phyloP scores from a whole-genome alignment of 2,113 vertebrate species.

The Percopsis transmontana region DNA sequence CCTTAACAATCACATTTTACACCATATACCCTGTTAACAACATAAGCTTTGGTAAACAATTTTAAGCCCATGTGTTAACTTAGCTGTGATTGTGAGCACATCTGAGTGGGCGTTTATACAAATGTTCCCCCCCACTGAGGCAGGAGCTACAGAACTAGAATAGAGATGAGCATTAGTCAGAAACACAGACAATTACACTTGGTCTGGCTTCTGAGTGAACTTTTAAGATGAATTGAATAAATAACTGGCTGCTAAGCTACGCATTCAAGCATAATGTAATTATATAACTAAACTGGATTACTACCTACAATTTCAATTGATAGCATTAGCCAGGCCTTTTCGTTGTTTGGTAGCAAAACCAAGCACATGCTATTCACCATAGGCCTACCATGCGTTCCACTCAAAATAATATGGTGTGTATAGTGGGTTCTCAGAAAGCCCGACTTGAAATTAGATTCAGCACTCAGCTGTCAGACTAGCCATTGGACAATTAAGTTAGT shows the following conservation, averaged over 20 bases:
- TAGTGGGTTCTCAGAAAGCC: neutral
- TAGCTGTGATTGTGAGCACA: neutral
- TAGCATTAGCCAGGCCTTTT: neutral
- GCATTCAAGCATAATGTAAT: neutral
- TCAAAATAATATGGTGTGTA: neutral
- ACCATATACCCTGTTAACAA: neutral
- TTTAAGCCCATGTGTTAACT: constrained; percentile 16
- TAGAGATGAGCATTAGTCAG: no score
- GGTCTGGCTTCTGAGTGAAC: no score
- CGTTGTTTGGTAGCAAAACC: neutral
- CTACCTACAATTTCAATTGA: neutral
- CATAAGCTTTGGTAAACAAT: neutral
- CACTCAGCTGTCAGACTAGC: constrained; percentile 27
- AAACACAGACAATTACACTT: no score
- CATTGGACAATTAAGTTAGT: constrained; percentile 46
- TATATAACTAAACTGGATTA: neutral
- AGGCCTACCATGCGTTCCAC: neutral
- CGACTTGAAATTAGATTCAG: constrained; percentile 26
- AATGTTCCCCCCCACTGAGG: neutral
- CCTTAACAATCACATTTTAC: neutral
- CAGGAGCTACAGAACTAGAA: neutral
- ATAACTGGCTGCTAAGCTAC: no score
- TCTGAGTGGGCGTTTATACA: constrained; percentile 6
- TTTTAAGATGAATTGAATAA: no score
- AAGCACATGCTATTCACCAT: neutral